Conservation (phyloP, 2,888 invertebrate species). For the Xanthia togata region DNA sequence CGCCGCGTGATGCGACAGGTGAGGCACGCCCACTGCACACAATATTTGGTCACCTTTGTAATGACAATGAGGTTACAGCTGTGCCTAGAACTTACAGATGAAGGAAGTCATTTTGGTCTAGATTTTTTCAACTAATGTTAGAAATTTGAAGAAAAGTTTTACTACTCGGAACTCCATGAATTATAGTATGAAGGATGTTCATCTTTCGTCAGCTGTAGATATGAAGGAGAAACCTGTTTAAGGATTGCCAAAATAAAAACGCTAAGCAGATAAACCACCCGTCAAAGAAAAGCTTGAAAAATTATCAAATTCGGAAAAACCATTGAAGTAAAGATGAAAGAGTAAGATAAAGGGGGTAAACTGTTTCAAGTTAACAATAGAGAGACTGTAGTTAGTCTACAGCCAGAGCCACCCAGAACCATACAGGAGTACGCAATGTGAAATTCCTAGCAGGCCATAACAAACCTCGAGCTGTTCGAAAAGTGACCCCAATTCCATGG, state of each 20-base stretch:
- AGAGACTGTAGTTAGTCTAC: slow-evolving; percentile 4
- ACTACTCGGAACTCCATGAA: background rate
- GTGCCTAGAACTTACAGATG: slow-evolving; percentile 24
- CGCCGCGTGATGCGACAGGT: slow-evolving; percentile 80
- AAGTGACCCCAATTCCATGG: slow-evolving; percentile 77
- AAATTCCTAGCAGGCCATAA: slow-evolving; percentile 55
- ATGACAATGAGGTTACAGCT: slow-evolving; percentile 56
- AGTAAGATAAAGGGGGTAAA: slow-evolving; percentile 9
- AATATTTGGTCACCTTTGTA: slow-evolving; percentile 63
- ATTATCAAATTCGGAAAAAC: background rate
- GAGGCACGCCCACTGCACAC: slow-evolving; percentile 71
- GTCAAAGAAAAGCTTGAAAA: background rate
- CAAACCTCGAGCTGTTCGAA: slow-evolving; percentile 63
- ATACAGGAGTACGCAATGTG: slow-evolving; percentile 41
- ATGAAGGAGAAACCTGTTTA: slow-evolving; percentile 15
- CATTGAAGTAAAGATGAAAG: slow-evolving; percentile 23
- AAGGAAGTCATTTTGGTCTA: background rate
- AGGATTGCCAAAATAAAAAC: slow-evolving; percentile 5
- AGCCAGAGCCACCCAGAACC: slow-evolving; percentile 17
- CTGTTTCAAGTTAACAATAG: slow-evolving; percentile 22
- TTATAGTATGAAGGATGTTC: background rate
- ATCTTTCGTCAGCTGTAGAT: background rate
- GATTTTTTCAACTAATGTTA: background rate
- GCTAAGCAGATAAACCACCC: background rate
- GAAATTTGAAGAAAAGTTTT: background rate